These are phyloP conservation scores for Ceratina australensis DNA, from an alignment of 1,140 invertebrate genomes.

Conservation along the genomic window DNA sequence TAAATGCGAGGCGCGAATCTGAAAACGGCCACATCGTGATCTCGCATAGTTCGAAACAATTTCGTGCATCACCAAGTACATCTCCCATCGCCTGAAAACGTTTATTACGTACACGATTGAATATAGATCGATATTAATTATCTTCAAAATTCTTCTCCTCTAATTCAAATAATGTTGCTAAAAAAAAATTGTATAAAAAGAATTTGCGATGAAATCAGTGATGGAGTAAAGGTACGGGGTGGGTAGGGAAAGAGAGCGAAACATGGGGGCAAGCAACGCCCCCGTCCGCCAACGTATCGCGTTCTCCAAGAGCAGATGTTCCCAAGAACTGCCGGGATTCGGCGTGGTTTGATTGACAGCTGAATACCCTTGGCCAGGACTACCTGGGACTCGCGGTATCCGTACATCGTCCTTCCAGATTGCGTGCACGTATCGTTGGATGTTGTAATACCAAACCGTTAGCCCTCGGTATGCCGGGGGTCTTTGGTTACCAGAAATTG, in stretches of 20 bases:
- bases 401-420: constrained; percentile 45
- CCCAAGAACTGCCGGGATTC: constrained; percentile 49
- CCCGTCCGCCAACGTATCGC: constrained; percentile 54
- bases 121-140: too few species aligned
- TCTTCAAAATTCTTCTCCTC: too few species aligned
- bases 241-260: background rate
- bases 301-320: constrained; percentile 55
- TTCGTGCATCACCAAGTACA: background rate
- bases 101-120: too few species aligned
- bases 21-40: background rate
- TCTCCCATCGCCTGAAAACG: too few species aligned
- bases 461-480: constrained; percentile 12
- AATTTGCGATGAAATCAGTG: background rate
- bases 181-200: background rate
- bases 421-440: constrained; percentile 29
- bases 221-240: background rate
- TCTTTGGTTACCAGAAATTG: constrained; percentile 27
- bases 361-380: constrained; percentile 55
- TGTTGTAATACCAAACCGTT: constrained; percentile 49
- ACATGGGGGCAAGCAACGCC: constrained; percentile 48
- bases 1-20: constrained; percentile 31
- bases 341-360: constrained; percentile 59
- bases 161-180: too few species aligned
- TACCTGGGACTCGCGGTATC: constrained; percentile 43
- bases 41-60: background rate